A percentile compares a stretch with the other conserved stretches of the same genome.
phyloP scores from a whole-genome alignment of 2,113 vertebrate genomes.

The Bostrychus sinensis region DNA sequence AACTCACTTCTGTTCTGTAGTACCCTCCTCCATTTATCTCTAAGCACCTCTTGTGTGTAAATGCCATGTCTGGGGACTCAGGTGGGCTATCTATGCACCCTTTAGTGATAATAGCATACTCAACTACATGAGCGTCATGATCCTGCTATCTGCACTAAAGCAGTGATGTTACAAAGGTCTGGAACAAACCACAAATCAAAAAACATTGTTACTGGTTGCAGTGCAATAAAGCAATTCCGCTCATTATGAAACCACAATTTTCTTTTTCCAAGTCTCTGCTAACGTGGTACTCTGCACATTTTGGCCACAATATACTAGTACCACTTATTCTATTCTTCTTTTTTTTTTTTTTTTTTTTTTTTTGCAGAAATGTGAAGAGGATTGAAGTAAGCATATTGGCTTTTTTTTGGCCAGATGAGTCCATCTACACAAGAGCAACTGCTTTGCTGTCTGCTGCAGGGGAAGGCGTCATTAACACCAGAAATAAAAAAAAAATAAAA shows the following conservation, averaged over 20 bases:
- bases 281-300: no score
- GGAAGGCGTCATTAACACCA: conserved; percentile 55
- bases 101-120: conserved; percentile 60
- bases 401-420: conserved; percentile 38
- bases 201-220: conserved; percentile 45
- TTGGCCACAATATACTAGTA: neutral
- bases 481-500: conserved; percentile 60
- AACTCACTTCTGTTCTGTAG: conserved; percentile 22
- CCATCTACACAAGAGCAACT: conserved; percentile 48
- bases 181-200: conserved; percentile 24
- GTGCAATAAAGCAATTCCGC: no score
- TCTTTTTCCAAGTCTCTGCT: no score
- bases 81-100: conserved; percentile 56
- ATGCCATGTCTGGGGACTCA: conserved; percentile 61
- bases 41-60: conserved; percentile 63
- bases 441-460: conserved; percentile 37
- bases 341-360: conserved; percentile 32
- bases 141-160: conserved; percentile 61
- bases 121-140: conserved; percentile 47
- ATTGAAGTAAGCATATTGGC: conserved; percentile 12
- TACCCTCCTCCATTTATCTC: conserved; percentile 49
- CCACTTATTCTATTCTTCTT: conserved; percentile 23
- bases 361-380: conserved; percentile 78
- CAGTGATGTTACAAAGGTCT: conserved; percentile 51
- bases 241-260: no score